Conservation (phyloP, 2,797 vertebrate species). For the Enteromius afrohamiltoni region DNA sequence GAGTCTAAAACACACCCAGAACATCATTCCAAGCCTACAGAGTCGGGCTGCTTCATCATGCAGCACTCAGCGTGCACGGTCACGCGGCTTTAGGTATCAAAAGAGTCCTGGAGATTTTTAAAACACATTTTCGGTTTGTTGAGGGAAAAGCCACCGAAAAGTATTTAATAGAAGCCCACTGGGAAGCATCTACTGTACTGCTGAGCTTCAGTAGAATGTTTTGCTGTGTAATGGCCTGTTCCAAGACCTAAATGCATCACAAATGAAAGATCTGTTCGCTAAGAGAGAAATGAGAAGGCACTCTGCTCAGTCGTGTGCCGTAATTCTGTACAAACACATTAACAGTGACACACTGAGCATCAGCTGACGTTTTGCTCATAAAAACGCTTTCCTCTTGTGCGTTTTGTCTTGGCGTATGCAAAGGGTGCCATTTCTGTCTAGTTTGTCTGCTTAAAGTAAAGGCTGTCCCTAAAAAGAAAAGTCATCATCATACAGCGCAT, state of each 20-base stretch:
- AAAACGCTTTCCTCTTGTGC: neutral
- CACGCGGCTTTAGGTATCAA: neutral
- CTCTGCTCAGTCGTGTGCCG: neutral
- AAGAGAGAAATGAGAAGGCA: neutral
- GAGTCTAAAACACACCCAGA: slow-evolving; percentile 5
- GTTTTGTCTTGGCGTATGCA: neutral
- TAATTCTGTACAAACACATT: neutral
- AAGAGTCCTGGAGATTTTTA: neutral
- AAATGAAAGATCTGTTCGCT: neutral
- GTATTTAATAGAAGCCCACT: neutral
- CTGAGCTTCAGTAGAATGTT: neutral
- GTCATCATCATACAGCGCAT: neutral
- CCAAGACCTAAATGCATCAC: neutral
- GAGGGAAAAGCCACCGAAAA: slow-evolving; percentile 3
- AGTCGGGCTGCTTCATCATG: neutral
- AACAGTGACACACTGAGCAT: neutral
- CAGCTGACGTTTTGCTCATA: neutral
- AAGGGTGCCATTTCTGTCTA: neutral
- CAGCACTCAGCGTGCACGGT: neutral
- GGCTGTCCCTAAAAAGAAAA: neutral
- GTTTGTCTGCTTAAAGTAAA: neutral
- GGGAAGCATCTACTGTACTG: neutral
- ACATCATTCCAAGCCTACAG: neutral
- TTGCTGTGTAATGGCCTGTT: neutral
- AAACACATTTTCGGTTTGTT: neutral